These are phyloP conservation scores for Andrena dorsata DNA, from an alignment of 2,888 invertebrate species.

Conservation along the genomic window DNA sequence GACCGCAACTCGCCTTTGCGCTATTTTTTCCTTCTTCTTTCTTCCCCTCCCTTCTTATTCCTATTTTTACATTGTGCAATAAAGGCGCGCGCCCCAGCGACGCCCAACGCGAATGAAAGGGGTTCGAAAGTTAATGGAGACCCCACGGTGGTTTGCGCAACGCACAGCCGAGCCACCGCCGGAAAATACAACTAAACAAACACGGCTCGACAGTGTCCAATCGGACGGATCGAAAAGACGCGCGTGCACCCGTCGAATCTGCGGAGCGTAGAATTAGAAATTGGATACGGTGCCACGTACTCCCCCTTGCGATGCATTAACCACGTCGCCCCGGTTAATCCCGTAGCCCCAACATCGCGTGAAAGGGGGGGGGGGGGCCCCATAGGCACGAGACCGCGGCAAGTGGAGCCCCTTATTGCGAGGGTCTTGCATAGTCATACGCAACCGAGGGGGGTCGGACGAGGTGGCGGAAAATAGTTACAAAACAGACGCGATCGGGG, in stretches of 20 bases:
- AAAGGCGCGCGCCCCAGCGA: no score
- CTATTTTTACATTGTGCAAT: no score
- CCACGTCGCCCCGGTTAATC: slow-evolving; percentile 74
- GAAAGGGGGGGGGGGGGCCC: slow-evolving; percentile 38
- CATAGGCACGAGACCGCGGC: slow-evolving; percentile 45
- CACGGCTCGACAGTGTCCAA: slow-evolving; percentile 20
- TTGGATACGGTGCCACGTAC: slow-evolving; percentile 69
- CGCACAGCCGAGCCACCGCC: not conserved
- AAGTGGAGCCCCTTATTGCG: slow-evolving; percentile 55
- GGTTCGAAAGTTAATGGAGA: no score
- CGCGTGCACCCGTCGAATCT: slow-evolving; percentile 69
- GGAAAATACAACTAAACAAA: slow-evolving; percentile 30
- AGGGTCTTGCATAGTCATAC: slow-evolving; percentile 73
- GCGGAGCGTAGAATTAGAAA: slow-evolving; percentile 74
- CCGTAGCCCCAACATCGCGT: slow-evolving; percentile 73
- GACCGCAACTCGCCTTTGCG: no score
- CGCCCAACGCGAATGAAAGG: no score
- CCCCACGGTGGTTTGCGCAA: not conserved
- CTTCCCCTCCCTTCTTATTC: no score
- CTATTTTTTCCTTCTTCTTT: no score
- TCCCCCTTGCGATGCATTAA: slow-evolving; percentile 72
- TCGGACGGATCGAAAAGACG: slow-evolving; percentile 31
- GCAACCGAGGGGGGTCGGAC: slow-evolving; percentile 57
- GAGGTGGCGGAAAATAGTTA: slow-evolving; percentile 81
- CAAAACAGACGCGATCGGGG: slow-evolving; percentile 77